Conservation (phyloP, 2,888 invertebrate genomes). For the Amiota minor region DNA sequence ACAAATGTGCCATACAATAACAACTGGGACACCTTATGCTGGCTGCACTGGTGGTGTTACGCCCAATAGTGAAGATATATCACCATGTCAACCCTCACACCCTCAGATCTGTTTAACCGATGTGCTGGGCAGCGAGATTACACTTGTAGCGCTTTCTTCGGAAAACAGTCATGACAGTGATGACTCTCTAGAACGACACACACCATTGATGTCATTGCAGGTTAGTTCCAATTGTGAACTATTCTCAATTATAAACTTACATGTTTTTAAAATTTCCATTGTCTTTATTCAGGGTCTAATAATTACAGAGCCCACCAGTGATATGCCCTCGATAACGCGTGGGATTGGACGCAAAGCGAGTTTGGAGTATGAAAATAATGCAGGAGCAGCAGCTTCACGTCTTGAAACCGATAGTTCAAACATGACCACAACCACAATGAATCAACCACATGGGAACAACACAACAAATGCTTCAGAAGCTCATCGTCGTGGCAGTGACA, state of each 20-base stretch:
- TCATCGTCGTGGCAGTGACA: slow-evolving; percentile 80
- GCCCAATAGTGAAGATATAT: slow-evolving; percentile 45
- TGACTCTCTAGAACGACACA: slow-evolving; percentile 78
- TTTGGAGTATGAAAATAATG: slow-evolving; percentile 76
- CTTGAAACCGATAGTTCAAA: background rate
- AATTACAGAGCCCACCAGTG: slow-evolving; percentile 75
- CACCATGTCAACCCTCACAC: slow-evolving; percentile 74
- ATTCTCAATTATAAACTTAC: background rate
- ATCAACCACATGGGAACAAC: background rate
- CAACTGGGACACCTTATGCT: slow-evolving; percentile 65
- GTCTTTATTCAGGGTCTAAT: slow-evolving; percentile 54
- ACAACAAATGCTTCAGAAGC: slow-evolving; percentile 62
- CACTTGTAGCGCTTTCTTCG: slow-evolving; percentile 82
- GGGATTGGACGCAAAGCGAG: slow-evolving; percentile 83
- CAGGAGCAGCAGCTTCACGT: slow-evolving; percentile 33
- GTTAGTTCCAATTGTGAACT: slow-evolving; percentile 43
- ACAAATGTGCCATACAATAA: slow-evolving; percentile 70
- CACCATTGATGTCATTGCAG: slow-evolving; percentile 70
- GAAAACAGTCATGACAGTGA: slow-evolving; percentile 84
- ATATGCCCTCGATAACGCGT: slow-evolving; percentile 85
- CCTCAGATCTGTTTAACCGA: slow-evolving; percentile 95
- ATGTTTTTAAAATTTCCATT: background rate
- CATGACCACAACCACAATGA: background rate
- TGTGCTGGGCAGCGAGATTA: slow-evolving; percentile 88
- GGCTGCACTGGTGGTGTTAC: slow-evolving; percentile 68